Percentiles rank a stretch among this genome's conserved stretches.
Conservation (phyloP, 2,888 invertebrate genomes). For the Brachypterus glaber region DNA sequence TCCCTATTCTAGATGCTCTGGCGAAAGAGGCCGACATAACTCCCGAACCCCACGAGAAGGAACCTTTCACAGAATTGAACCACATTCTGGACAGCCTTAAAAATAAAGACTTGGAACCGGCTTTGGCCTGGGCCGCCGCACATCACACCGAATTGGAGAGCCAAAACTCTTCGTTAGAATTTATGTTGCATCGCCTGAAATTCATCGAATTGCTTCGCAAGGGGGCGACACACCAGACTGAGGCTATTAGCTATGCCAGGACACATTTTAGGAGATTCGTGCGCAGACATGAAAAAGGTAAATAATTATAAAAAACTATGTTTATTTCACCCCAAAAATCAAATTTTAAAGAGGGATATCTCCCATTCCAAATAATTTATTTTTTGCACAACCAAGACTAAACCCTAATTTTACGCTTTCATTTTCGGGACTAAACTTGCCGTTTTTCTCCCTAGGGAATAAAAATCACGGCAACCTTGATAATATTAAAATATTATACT, state of each 20-base stretch:
- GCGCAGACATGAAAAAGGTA: conserved; percentile 63
- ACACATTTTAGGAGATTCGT: conserved; percentile 75
- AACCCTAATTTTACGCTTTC: too few species aligned
- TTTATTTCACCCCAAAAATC: neutral
- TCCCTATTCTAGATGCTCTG: too few species aligned
- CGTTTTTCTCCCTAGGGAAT: too few species aligned
- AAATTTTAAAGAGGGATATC: too few species aligned
- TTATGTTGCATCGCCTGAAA: conserved; percentile 70
- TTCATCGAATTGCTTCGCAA: conserved; percentile 64
- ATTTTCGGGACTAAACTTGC: too few species aligned
- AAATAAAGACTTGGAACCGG: conserved; percentile 70
- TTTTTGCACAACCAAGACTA: conserved; percentile 6
- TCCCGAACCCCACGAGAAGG: conserved; percentile 55
- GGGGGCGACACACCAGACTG: conserved; percentile 61
- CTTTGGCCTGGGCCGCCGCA: conserved; percentile 76
- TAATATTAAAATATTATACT: too few species aligned
- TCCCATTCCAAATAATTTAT: conserved; percentile 1
- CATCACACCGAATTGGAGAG: conserved; percentile 63
- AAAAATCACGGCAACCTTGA: too few species aligned
- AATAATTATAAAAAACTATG: conserved; percentile 5
- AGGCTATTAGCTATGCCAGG: conserved; percentile 81
- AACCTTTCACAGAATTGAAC: conserved; percentile 76
- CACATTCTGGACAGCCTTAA: conserved; percentile 80
- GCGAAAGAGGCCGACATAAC: conserved; percentile 61
- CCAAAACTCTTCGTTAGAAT: conserved; percentile 64